phyloP scores from a whole-genome alignment of 2,888 invertebrate species.

The Marasmarcha lunaedactyla region DNA sequence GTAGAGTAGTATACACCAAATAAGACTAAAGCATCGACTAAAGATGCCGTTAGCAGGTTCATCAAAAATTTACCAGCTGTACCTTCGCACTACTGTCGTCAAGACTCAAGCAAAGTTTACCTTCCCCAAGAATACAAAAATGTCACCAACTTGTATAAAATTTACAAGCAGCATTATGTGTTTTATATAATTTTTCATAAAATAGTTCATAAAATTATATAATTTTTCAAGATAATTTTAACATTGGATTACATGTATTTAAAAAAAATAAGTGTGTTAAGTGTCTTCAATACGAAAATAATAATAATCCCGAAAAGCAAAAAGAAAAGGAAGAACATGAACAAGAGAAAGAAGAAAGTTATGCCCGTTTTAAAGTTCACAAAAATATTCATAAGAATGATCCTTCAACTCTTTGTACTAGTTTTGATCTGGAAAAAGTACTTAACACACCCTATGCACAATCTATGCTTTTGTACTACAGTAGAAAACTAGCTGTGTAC shows the following conservation, averaged over 20 bases:
- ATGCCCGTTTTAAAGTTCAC: too few relatives aligned
- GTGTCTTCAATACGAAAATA: slow-evolving; percentile 8
- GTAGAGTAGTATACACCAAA: too few relatives aligned
- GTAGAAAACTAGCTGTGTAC: slow-evolving; percentile 11
- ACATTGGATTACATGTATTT: slow-evolving; percentile 16
- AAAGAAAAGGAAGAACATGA: slow-evolving; percentile 4
- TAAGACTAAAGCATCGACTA: slow-evolving; percentile 6
- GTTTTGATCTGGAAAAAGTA: slow-evolving; percentile 13
- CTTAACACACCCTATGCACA: slow-evolving; percentile 14
- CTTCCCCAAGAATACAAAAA: slow-evolving; percentile 12
- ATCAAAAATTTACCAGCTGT: slow-evolving; percentile 15
- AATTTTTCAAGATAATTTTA: slow-evolving; percentile 15
- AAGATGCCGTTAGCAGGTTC: slow-evolving; percentile 8
- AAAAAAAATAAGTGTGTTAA: slow-evolving; percentile 18
- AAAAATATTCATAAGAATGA: too few relatives aligned
- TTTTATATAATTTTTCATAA: slow-evolving; percentile 14
- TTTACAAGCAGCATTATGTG: slow-evolving; percentile 10
- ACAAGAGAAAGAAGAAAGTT: slow-evolving; percentile 6
- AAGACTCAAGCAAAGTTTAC: too few relatives aligned
- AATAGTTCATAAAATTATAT: too few relatives aligned
- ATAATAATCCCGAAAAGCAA: background rate
- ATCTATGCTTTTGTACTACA: slow-evolving; percentile 13
- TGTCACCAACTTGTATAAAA: slow-evolving; percentile 10
- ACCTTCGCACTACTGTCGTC: slow-evolving; percentile 19
- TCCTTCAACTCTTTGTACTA: too few relatives aligned